Evolutionary conservation across 2,797 vertebrate species (phyloP), one percentile per base, ranked within the genome.

Genomic region (Coreius guichenoti): DNA sequence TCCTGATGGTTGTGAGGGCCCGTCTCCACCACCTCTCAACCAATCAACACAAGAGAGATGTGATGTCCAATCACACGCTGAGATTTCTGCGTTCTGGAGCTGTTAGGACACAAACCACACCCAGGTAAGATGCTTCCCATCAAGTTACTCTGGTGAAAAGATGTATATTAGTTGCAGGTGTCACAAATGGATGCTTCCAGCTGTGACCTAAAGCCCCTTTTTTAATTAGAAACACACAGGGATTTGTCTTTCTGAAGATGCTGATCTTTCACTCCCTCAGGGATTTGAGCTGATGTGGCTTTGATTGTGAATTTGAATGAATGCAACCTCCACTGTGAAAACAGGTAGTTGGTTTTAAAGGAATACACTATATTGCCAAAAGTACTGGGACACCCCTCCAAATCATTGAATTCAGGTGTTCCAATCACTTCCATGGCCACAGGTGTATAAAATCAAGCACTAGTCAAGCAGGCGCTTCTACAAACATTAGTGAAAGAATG

Each of bases 1-100:
- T 91, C 92, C 93, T 86, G 90, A 96, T 95, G 95, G 92, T 94
- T 90, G 86, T 89, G 81, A 91, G 89, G 92, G 90, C 90, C 89
- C 87, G 81, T 87, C 81, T 81, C 78, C 89, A 87, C 90, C 91
- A 89, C 89, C 87, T 88, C 86, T 92, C 90, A 88, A 90, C 92
- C 92, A 92, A 90, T 93, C 92, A 88, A 72, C 90, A 91, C 90
- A 89, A 90, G 89, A 86, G 91, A 63, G 92, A 92, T 93, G 94
- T 93, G 93, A 94, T 92, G 92, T 91, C 90, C 91, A 90, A 90
- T 90, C 92, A 90, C 86, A 91, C 88, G 45, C 90, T 90, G 88
- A 91, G 86, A 85, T 91, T 91, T 93, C 92, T 92, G 88, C 92
- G 90, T 93, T 93, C 90, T 90, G 91, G 93, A 91, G 93, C 91